Base-by-base conservation (phyloP, 2,113 vertebrate species). In the Chascanopsetta lugubris region DNA sequence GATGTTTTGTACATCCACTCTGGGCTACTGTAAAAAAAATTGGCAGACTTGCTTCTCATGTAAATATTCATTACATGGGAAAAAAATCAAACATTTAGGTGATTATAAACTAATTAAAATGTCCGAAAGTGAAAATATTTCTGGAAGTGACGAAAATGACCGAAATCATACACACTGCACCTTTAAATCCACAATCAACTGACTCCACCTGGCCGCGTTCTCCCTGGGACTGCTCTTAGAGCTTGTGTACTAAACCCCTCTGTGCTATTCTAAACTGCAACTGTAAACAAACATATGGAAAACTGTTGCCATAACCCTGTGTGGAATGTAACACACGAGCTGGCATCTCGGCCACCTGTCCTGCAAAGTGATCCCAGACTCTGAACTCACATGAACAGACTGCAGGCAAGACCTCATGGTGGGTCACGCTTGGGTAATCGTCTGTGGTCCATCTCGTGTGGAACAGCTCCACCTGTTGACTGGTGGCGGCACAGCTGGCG, bases 381-480 rank as follows among this genome's bases (percentile, higher is more conserved):
- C 27, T 72, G 73, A 73, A 75, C 70, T 77, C 58, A 61, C 55
- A 80, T 62, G 18, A 79, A 49, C 72, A 62, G 66, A 68, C 75
- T 67, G 58, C 63, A 70, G 51, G 64, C 43, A 42, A 69, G 64
- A 79, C 70, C 77, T 72, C 67, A 78, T 69, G 66, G 56, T 56
- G 49, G 74, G 77, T 80, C 80, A 55, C 18, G 60, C 27, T 48
- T 60, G 57, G 42, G 36, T 63, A 38, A 27, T 21, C 0, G 32
- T 62, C 40, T 72, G 9, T 21, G 61, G 46, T 48, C 18, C 7
- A 85, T 82, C 70, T 69, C 9, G n/a, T 79, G 81, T 81, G 62
- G 36, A 84, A 81, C 17, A 87, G 85, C 87, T 64, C 87, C 88
- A 79, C 84, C 87, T 87, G 72, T 78, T 87, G 88, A 79, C 79